These are phyloP conservation scores for Phrixothrix hirtus DNA, from an alignment of 2,888 invertebrate genomes.

Conservation along the genomic window DNA sequence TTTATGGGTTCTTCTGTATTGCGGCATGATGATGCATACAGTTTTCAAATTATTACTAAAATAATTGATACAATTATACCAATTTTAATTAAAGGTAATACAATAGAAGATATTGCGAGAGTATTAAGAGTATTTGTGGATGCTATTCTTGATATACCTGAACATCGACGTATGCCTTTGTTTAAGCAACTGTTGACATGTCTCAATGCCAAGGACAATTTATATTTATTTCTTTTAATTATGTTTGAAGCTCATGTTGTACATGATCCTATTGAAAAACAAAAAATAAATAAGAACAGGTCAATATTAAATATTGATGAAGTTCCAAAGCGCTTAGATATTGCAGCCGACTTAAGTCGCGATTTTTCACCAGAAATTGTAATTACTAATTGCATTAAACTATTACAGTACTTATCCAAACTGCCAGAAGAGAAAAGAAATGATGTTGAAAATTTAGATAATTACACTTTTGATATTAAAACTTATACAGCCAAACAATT, in stretches of 20 bases:
- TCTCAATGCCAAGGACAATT: conserved; percentile 65
- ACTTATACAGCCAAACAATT: conserved; percentile 73
- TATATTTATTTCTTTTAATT: conserved; percentile 73
- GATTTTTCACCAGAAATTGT: conserved; percentile 68
- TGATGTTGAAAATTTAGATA: conserved; percentile 52
- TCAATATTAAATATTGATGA: conserved; percentile 46
- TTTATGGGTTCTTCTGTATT: conserved; percentile 95
- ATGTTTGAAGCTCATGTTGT: conserved; percentile 73
- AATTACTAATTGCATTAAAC: conserved; percentile 67
- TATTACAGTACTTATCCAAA: conserved; percentile 67
- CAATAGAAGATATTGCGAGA: conserved; percentile 56
- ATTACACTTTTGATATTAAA: conserved; percentile 63
- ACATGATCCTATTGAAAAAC: conserved; percentile 59
- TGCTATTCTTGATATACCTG: conserved; percentile 88
- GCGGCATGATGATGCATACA: conserved; percentile 92
- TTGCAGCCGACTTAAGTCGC: conserved; percentile 67
- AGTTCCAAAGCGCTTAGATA: conserved; percentile 65
- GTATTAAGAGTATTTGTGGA: conserved; percentile 89
- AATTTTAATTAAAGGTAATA: conserved; percentile 61
- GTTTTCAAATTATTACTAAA: conserved; percentile 88
- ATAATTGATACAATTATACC: conserved; percentile 91
- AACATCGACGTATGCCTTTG: conserved; percentile 82
- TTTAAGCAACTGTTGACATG: conserved; percentile 80
- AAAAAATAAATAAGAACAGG: conserved; percentile 43
- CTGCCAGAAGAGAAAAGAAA: conserved; percentile 68